Evolutionary conservation across 1,140 invertebrate genomes (phyloP), one percentile per base, ranked within the genome.

Genomic region (Portunus trituberculatus): DNA sequence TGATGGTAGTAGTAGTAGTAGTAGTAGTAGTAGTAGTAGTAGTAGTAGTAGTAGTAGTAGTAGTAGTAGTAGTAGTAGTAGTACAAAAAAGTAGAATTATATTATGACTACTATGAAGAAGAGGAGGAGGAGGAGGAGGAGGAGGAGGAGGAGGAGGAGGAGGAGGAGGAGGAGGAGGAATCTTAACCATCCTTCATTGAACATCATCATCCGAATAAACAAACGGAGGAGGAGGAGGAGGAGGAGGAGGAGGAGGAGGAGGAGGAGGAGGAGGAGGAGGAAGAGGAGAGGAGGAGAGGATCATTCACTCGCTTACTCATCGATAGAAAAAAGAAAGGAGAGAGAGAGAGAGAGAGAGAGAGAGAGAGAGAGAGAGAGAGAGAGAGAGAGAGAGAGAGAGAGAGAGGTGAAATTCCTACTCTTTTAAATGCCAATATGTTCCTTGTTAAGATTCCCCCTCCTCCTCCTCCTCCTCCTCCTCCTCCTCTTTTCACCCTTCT

Each of bases 11-110:
- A 59, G 67, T 76, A 76, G 67, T 76, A 76, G 67, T 76, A 76
- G 67, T 76, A 76, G 67, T 76, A 76, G 67, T 76, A 76, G 67
- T 76, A 76, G 67, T 76, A 76, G 67, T 76, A 76, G 67, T 76
- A 76, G 67, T 76, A 76, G n/a, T 76, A 76, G 67, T 76, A 76
- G 67, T 76, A 76, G 67, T 76, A 76, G 67, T 76, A 76, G 67
- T 8, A 76, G 67, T 76, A 76, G 67, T 76, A 76, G 67, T 76
- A 76, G 67, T 76, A 76, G 67, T 76, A 76, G 67, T 76, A 76
- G 20, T 76, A 76, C 2, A 6, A 39, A 39, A 6, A 39, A 39
- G 39, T 2, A 1, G 39, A 39, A 39, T 2, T 39, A 39, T 1
- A 39, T 39, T 6, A 39, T 39, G 39, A 39, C 6, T 39, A 6